Base-by-base conservation (phyloP, 1,140 invertebrate species). In the Drosophila miranda region DNA sequence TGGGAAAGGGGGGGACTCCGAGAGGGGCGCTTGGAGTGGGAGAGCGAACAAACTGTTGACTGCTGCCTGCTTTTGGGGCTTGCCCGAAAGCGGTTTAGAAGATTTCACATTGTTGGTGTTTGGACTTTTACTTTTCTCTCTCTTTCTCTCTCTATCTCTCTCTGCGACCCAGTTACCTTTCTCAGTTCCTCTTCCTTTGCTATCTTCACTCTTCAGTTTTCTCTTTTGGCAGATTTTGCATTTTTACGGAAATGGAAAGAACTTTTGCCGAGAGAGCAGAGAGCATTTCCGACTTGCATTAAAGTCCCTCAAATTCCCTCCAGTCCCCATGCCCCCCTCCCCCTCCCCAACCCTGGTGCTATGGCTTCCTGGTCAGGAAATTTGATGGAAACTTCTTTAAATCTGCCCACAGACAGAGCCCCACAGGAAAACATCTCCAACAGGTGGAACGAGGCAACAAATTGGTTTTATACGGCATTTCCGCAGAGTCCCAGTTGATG, bases 401-500 rank as follows among this genome's bases (percentile, higher is more conserved):
- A 60, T 53, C 72, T 58, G 60, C 59, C 63, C 23, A 16, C 48
- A 50, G 42, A 50, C 48, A 53, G 11, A 55, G 43, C 44, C 46
- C 34, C 11, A 11, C 9, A 13, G 34, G 34, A 38, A 38, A 13
- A 13, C 9, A 1, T 34, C 34, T 49, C 57, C 64, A 66, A 53
- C 48, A 69, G 48, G 53, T 70, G 43, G 56, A 16, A 71, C 50
- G 34, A 38, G 54, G 64, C 48, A 59, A 67, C 66, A 82, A 86
- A 86, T 87, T 82, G 82, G 52, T 60, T 78, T 75, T 81, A 81
- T 75, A 48, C 67, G 77, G 68, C 73, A 84, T 77, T 86, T 84
- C 81, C 81, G 58, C 30, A 42, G 42, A 19, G 26, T 26, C 21
- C n/a, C 63, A 70, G 63, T 70, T 55, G 11, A 38, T 13, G 34